phyloP scores from a whole-genome alignment of 2,888 invertebrate genomes.

The Eledona agricola region DNA sequence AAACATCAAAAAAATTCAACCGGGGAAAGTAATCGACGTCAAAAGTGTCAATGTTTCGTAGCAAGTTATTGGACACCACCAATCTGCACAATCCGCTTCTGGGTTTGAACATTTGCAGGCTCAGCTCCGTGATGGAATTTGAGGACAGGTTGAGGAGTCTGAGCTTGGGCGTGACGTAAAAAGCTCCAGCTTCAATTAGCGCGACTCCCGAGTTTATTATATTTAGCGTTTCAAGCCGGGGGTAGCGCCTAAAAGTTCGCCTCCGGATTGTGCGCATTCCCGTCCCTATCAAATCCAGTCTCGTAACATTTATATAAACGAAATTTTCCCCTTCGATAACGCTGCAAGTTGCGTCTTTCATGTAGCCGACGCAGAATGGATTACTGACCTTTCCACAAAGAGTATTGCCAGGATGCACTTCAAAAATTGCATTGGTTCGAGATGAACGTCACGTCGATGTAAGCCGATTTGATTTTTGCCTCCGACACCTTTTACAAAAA shows the following conservation, averaged over 20 bases:
- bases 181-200: conserved; percentile 20
- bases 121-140: conserved; percentile 18
- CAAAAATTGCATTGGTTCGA: conserved; percentile 13
- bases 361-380: conserved; percentile 4
- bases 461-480: conserved; percentile 23
- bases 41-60: conserved; percentile 40
- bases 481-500: conserved; percentile 8
- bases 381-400: conserved; percentile 14
- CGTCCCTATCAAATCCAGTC: conserved; percentile 21
- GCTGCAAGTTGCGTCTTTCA: background rate
- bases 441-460: conserved; percentile 19
- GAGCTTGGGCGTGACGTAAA: conserved; percentile 19
- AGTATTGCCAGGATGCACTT: conserved; percentile 11
- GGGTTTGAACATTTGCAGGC: conserved; percentile 8
- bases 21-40: conserved; percentile 40
- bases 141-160: conserved; percentile 15
- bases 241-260: conserved; percentile 20
- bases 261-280: conserved; percentile 12
- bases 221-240: conserved; percentile 23
- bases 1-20: conserved; percentile 41
- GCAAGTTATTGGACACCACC: conserved; percentile 40
- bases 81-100: conserved; percentile 21
- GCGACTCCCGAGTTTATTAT: conserved; percentile 27
- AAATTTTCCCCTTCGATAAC: conserved; percentile 1
- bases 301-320: conserved; percentile 9